Base-by-base conservation (phyloP, 1,140 invertebrate genomes). In the Acyrthosiphon pisum region DNA sequence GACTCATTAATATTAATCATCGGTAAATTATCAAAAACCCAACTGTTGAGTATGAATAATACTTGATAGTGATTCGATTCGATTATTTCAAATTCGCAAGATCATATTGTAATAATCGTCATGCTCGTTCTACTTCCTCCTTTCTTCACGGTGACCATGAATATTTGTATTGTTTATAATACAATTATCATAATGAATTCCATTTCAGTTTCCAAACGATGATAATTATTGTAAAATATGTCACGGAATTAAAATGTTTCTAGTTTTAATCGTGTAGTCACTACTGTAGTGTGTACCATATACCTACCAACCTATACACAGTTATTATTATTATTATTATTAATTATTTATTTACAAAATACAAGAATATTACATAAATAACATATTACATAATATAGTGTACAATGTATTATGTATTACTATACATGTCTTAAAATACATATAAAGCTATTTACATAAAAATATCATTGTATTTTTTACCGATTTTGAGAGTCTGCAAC, bases 121-220 rank as follows among this genome's bases (percentile, higher is more conserved):
- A 0, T 44, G 11, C 26, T 30, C 41, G 44, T 86, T 46, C 46
- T 18, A 46, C 11, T 86, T 86, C 84, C 84, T 46, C 26, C 41
- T 86, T 44, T 86, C 26, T 86, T 86, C 26, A 30, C 30, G 26
- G 2, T 26, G 84, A n/a, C 84, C 84, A 41, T 86, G 84, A 86
- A 86, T 86, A 37, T 37, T 86, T 9, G n/a, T 76, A 76, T 76
- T 76, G 60, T 35, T 76, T 76, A 76, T 76, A n/a, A 76, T 76
- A 76, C 6, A n/a, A 35, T 76, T n/a, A 76, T n/a, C n/a, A 76
- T 6, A 76, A 35, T n/a, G 30, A 76, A 76, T 76, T n/a, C 60
- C n/a, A 76, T 76, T 35, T 18, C 14, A 76, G 14, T 76, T 35
- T 76, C 4, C n/a, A n/a, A 76, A n/a, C n/a, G n/a, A 76, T 30